Evolutionary conservation across 2,113 vertebrate genomes (phyloP).

Genomic region (Hippocampus zosterae): DNA sequence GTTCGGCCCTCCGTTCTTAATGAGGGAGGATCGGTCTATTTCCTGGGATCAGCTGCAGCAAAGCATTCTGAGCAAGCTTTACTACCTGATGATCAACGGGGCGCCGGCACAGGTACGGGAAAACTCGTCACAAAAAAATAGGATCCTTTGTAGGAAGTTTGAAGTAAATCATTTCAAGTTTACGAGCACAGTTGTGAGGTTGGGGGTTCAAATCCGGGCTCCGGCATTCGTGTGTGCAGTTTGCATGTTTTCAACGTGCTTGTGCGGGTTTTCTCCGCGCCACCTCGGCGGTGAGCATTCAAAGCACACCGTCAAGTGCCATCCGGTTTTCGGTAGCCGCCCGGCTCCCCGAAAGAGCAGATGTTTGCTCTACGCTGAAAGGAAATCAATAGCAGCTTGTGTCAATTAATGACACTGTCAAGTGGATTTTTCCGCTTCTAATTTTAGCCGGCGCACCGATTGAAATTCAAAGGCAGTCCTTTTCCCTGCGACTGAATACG

Average conservation of each 20-base stretch:
- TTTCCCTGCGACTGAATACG: conserved; percentile 7
- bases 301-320: conserved; percentile 43
- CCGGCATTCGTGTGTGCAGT: too few relatives aligned
- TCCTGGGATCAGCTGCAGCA: conserved; percentile 90
- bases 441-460: conserved; percentile 37
- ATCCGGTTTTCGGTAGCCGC: conserved; percentile 31
- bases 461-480: not conserved
- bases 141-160: not conserved
- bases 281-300: conserved; percentile 38
- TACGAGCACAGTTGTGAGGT: too few relatives aligned
- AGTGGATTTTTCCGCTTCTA: conserved; percentile 37
- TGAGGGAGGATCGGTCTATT: conserved; percentile 80
- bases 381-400: conserved; percentile 21
- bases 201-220: too few relatives aligned
- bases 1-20: conserved; percentile 88
- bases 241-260: too few relatives aligned
- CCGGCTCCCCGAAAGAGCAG: conserved; percentile 35
- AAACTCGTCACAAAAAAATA: too few relatives aligned
- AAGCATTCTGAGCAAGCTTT: conserved; percentile 82
- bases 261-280: not conserved
- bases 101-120: conserved; percentile 72
- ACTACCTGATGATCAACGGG: conserved; percentile 81
- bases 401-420: conserved; percentile 23
- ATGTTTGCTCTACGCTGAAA: conserved; percentile 42
- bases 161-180: not conserved